A percentile compares a stretch with the other conserved stretches of the same genome.
Conservation (phyloP, 2,113 vertebrate species). For the Isurus oxyrinchus region DNA sequence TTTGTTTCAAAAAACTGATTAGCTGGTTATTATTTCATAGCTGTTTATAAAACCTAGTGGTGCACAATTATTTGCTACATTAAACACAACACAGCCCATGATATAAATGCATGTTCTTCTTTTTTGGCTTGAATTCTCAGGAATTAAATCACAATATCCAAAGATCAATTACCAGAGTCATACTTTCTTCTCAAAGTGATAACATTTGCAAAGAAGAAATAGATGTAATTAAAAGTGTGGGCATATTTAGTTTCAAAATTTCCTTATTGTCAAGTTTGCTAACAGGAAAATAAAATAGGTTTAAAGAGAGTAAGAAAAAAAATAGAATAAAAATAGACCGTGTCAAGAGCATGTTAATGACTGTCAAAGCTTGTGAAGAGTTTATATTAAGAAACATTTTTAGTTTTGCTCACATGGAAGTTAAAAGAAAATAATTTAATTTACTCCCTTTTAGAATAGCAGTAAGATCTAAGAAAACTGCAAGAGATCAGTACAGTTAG, state of each 20-base stretch:
- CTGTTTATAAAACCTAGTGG: too few species aligned
- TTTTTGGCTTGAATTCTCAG: background rate
- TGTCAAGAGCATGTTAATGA: background rate
- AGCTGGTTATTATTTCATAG: too few species aligned
- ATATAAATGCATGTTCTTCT: background rate
- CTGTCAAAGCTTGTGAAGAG: background rate
- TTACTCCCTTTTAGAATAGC: background rate
- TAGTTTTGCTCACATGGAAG: background rate
- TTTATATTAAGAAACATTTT: background rate
- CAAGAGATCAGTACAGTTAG: background rate
- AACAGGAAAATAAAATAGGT: background rate
- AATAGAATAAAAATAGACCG: background rate
- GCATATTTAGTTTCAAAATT: background rate
- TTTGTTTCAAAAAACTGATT: background rate
- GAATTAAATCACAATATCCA: background rate
- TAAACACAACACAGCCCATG: too few species aligned
- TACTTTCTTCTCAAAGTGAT: background rate
- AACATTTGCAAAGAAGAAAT: background rate
- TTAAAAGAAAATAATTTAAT: background rate
- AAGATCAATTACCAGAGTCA: background rate
- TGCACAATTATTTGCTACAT: too few species aligned
- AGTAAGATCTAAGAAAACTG: background rate
- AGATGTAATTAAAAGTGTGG: background rate
- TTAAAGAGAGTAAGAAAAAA: background rate
- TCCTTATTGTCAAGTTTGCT: background rate